Evolutionary conservation across 2,888 invertebrate species (phyloP), one percentile per base, ranked within the genome.

Genomic region (Chloromyia formosa): DNA sequence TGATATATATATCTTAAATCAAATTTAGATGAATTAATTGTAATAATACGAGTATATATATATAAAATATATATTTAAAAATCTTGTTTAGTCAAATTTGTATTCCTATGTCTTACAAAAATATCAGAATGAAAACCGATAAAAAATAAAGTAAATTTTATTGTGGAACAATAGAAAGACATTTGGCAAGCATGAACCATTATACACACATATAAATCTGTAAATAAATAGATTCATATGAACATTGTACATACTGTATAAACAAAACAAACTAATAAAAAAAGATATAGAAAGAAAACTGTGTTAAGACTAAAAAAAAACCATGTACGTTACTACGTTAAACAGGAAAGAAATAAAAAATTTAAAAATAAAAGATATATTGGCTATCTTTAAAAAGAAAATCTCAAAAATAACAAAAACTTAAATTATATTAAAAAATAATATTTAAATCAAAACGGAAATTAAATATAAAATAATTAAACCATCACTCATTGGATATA

Each of bases 1-100:
- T n/a, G n/a, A n/a, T n/a, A n/a, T n/a, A n/a, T n/a, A 54, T 58
- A 42, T n/a, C 16, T 18, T 22, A 69, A 73, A 23, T 73, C n/a
- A 73, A 61, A 60, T 16, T 69, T 73, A 73, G 73, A 49, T 35
- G 53, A 73, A 73, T 71, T 71, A 71, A 35, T 40, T 27, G n/a
- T 49, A 49, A 49, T 49, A n/a, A 49, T 49, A n/a, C n/a, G n/a
- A n/a, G n/a, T n/a, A 49, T 49, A 49, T 49, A 35, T 58, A 42
- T 42, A 20, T 12, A 42, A 72, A n/a, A n/a, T n/a, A 72, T 42
- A 72, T 56, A 72, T 58, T 53, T 53, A 68, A 64, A 40, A 53
- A 49, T 58, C 58, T 73, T 60, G 49, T 23, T 73, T 73, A 73
- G 73, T 16, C 20, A 73, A 73, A 61, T 73, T 58, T 73, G 40